A percentile compares a stretch with the other conserved stretches of the same genome.
Evolutionary conservation across 2,797 vertebrate genomes (phyloP).

Genomic region (Orestias chungarensis): DNA sequence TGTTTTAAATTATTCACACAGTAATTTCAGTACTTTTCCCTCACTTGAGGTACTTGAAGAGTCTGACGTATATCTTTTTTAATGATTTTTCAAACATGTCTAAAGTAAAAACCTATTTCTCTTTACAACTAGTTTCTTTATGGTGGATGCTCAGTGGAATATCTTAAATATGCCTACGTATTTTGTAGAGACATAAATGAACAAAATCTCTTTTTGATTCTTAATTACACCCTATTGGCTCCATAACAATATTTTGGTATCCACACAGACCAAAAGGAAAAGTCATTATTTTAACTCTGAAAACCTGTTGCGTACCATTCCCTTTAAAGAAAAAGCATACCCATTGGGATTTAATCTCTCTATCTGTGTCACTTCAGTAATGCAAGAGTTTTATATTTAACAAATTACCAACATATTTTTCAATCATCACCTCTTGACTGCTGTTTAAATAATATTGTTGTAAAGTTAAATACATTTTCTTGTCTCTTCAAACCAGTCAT

Average conservation of each 20-base stretch:
- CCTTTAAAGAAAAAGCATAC: not conserved
- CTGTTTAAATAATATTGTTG: not conserved
- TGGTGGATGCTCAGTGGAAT: not conserved
- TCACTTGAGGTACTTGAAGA: not conserved
- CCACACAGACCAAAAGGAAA: conserved; percentile 51
- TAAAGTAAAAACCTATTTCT: not conserved
- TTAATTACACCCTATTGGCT: not conserved
- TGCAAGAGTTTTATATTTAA: not conserved
- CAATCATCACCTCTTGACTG: not conserved
- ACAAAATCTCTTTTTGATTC: not conserved
- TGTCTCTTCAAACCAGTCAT: not conserved
- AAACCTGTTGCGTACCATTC: conserved; percentile 38
- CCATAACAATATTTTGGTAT: conserved; percentile 42
- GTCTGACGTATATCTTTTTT: not conserved
- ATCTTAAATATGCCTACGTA: conserved; percentile 4
- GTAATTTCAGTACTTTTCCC: not conserved
- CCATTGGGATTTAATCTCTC: not conserved
- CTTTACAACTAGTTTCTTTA: not conserved
- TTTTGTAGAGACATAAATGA: conserved; percentile 3
- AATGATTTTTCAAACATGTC: not conserved
- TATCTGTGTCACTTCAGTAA: not conserved
- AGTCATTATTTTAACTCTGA: conserved; percentile 60
- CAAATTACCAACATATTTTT: not conserved
- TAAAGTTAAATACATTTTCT: not conserved
- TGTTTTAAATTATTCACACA: not conserved